Conservation (phyloP, 1,140 invertebrate genomes). For the Varroa destructor region DNA sequence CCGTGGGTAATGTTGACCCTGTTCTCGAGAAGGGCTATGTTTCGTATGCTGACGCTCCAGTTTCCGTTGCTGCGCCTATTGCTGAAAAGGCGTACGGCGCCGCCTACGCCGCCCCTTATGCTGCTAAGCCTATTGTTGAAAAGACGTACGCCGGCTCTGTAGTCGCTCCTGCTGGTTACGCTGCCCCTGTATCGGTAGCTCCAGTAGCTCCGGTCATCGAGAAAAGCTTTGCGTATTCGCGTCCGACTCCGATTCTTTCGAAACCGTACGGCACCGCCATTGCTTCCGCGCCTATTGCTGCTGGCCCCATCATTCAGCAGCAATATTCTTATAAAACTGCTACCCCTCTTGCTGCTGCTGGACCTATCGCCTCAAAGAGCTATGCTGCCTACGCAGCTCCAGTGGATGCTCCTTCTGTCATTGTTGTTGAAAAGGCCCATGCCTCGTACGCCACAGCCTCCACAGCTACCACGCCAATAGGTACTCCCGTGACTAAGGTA, state of each 20-base stretch:
- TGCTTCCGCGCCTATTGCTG: background rate
- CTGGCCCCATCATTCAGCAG: background rate
- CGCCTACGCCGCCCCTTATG: background rate
- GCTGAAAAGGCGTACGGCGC: too few relatives aligned
- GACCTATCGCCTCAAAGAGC: too few relatives aligned
- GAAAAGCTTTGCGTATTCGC: background rate
- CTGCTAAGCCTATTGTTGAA: background rate
- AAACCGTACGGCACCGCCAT: background rate
- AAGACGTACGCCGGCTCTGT: background rate
- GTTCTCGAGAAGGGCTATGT: background rate
- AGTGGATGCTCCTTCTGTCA: too few relatives aligned
- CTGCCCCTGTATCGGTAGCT: background rate
- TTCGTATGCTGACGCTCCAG: background rate
- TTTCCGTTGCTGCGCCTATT: background rate
- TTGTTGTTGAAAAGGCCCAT: background rate
- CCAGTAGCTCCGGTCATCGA: constrained; percentile 10
- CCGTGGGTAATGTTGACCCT: background rate
- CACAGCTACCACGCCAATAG: background rate
- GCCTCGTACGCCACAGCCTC: background rate
- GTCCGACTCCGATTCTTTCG: background rate
- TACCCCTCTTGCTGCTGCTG: background rate
- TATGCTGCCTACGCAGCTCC: too few relatives aligned
- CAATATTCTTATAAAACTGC: background rate
- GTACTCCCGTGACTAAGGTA: background rate
- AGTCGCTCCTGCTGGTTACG: background rate